Evolutionary conservation across 1,140 invertebrate species (phyloP), one percentile per base, ranked within the genome.

Genomic region (Bombus consobrinus): DNA sequence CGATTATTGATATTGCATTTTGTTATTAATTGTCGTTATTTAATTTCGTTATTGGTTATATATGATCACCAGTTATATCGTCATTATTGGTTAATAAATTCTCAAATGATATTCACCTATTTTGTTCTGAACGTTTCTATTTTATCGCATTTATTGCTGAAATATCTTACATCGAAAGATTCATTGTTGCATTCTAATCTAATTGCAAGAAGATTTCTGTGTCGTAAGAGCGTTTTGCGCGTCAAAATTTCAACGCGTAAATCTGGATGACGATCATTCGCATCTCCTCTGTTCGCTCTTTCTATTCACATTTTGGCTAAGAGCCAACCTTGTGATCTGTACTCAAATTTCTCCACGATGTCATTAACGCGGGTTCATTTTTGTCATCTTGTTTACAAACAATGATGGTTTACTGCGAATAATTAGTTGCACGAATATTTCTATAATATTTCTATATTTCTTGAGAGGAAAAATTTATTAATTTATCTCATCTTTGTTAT

Each of bases 261-360:
- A 12, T 85, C 34, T 39, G 32, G 79, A 89, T 77, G 83, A 85
- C 59, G 57, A 82, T 88, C 73, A 78, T 85, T 68, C 81, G 87
- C 68, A 77, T 77, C 81, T 89, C 74, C 87, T 81, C 72, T 77
- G 28, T 39, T 41, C 34, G 62, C 78, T 82, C 71, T 59, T 89
- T 81, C 87, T 85, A 89, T 89, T 86, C 69, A 73, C 53, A 77
- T 68, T 86, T 69, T 89, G 88, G 83, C 88, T 62, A 13, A n/a
- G 68, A 57, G 88, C 87, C 88, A 89, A 82, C 41, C 77, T 74
- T 86, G 59, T 78, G 87, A 88, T 71, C 83, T 53, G 37, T 6
- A 64, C n/a, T 87, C 75, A 83, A 89, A 89, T 89, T 89, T 88
- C 77, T 73, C 43, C 47, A 22, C 87, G 43, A 72, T 83, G 86